Percentiles rank a stretch among this genome's conserved stretches.
phyloP scores from a whole-genome alignment of 2,113 vertebrate genomes.

The Catharus fuscescens region DNA sequence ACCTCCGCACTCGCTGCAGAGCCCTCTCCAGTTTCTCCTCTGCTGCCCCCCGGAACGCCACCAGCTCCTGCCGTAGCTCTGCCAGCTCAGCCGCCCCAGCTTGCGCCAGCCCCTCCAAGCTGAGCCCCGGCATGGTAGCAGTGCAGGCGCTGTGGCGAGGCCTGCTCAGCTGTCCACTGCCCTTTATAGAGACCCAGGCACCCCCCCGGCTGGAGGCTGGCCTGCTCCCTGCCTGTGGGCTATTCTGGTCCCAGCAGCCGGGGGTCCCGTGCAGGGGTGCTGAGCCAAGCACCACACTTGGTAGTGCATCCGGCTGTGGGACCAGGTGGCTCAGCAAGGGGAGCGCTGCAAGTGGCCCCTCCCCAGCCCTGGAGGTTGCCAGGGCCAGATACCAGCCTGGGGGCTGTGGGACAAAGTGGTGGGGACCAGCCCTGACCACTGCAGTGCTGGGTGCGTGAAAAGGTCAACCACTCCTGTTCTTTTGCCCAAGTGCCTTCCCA shows the following conservation, averaged over 20 bases:
- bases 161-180: background rate
- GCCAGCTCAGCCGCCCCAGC: slow-evolving; percentile 60
- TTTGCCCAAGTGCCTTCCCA: background rate
- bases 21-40: slow-evolving; percentile 76
- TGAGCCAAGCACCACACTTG: background rate
- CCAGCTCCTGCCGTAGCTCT: slow-evolving; percentile 79
- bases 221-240: background rate
- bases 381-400: background rate
- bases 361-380: rapidly evolving
- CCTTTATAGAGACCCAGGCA: slow-evolving; percentile 26
- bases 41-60: slow-evolving; percentile 74
- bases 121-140: slow-evolving; percentile 82
- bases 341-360: background rate
- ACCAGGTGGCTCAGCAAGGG: background rate
- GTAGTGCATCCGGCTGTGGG: background rate
- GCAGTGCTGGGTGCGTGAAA: background rate
- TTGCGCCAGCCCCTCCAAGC: slow-evolving; percentile 62
- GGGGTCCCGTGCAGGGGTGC: slow-evolving; percentile 4
- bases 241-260: background rate
- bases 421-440: background rate
- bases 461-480: background rate
- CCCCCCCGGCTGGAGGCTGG: background rate
- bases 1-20: background rate
- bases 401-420: background rate
- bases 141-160: rapidly evolving